Conservation (phyloP, 2,888 invertebrate species). For the Eupithecia vulgata region DNA sequence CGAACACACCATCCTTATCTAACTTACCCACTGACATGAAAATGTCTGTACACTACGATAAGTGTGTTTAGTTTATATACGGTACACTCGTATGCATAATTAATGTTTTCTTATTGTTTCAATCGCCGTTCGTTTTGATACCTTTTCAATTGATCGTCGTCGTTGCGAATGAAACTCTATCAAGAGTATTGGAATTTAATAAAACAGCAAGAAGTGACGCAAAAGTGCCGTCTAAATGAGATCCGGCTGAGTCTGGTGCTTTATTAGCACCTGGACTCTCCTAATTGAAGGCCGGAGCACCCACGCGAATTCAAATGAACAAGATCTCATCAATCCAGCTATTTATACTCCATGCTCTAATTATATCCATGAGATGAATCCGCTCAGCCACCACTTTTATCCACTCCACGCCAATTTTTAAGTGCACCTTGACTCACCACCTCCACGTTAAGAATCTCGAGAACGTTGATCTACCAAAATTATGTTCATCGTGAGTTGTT, state of each 20-base stretch:
- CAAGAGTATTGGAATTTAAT: conserved; percentile 60
- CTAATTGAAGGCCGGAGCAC: conserved; percentile 72
- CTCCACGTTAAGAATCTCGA: conserved; percentile 40
- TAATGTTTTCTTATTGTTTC: conserved; percentile 53
- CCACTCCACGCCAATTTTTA: conserved; percentile 47
- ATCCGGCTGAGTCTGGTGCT: conserved; percentile 61
- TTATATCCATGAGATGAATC: conserved; percentile 66
- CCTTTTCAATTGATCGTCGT: conserved; percentile 55
- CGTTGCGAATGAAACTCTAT: conserved; percentile 47
- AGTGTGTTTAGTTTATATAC: conserved; percentile 58
- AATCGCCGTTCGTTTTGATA: conserved; percentile 44
- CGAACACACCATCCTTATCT: conserved; percentile 64
- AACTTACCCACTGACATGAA: conserved; percentile 69
- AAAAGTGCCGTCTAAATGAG: conserved; percentile 52
- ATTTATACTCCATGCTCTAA: conserved; percentile 71
- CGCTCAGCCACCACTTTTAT: conserved; percentile 63
- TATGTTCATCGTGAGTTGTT: conserved; percentile 33
- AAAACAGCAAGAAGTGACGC: conserved; percentile 58
- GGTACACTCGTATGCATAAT: conserved; percentile 51
- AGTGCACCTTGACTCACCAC: conserved; percentile 61
- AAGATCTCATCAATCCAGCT: conserved; percentile 65
- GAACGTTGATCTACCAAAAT: conserved; percentile 48
- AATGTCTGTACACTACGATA: conserved; percentile 60
- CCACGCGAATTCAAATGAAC: conserved; percentile 64
- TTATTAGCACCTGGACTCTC: conserved; percentile 60